Percentiles rank a stretch among this genome's conserved stretches.
Evolutionary conservation across 1,140 invertebrate species (phyloP).

Genomic region (Harlomillsia oculata): DNA sequence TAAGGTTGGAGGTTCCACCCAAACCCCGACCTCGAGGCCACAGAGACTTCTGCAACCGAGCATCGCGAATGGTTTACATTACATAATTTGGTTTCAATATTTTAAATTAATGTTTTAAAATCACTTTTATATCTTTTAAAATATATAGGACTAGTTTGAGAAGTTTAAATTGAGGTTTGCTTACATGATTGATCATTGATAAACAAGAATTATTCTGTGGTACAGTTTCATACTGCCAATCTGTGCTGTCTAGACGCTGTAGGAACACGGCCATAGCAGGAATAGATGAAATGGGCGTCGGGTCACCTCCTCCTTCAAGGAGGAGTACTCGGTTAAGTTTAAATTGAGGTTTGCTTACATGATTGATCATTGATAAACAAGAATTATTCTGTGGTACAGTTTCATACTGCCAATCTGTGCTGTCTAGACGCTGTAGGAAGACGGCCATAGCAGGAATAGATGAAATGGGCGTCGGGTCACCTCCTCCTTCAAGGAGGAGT

Average conservation of each 20-base stretch:
- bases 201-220: slow-evolving; percentile 25
- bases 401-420: too few species aligned
- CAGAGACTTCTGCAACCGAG: too few species aligned
- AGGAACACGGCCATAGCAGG: slow-evolving; percentile 17
- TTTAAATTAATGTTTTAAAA: too few species aligned
- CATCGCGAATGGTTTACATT: slow-evolving; percentile 49
- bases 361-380: neutral
- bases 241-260: slow-evolving; percentile 20
- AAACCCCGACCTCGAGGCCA: too few species aligned
- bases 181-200: slow-evolving; percentile 16
- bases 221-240: slow-evolving; percentile 21
- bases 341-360: neutral
- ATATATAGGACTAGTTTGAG: neutral
- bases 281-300: slow-evolving; percentile 6
- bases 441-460: neutral
- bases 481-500: slow-evolving; percentile 13
- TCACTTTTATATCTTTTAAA: too few species aligned
- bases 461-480: neutral
- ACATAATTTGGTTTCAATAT: slow-evolving; percentile 42
- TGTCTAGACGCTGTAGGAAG: neutral
- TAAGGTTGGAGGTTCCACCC: too few species aligned
- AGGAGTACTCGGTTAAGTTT: too few species aligned
- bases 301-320: neutral
- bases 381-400: too few species aligned
- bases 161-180: slow-evolving; percentile 6